Base-by-base conservation (phyloP, 2,888 invertebrate genomes). In the Clusia tigrina region DNA sequence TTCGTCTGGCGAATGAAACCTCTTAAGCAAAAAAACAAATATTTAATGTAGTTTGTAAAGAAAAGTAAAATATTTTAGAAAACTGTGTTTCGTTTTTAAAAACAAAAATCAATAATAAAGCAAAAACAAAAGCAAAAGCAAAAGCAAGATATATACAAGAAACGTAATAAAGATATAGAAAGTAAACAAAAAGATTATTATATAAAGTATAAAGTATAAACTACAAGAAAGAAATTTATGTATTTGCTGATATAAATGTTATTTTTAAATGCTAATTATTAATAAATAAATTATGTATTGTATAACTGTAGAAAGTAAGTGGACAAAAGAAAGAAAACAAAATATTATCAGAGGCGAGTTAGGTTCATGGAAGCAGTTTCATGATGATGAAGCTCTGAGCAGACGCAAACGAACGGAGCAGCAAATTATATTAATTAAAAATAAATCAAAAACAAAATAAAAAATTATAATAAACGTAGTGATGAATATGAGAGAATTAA, bases 61-160 rank as follows among this genome's bases (percentile, higher is more conserved):
- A 61, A 64, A 64, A 66, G 63, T 60, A 67, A 68, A 60, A n/a
- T 42, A 42, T 42, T 42, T 42, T 42, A 42, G 42, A 42, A 70
- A 70, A 65, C 60, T 68, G 66, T 71, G 68, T 71, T 73, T 71
- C 66, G 67, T 66, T 69, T 72, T 66, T 62, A 66, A 64, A 62
- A 63, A 62, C 38, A 67, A 63, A 62, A 64, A 63, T 60, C 52
- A 25, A 52, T 55, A 38, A 54, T 9, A 26, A 22, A 51, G 26
- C 54, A 51, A 46, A 53, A 6, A 42, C n/a, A 25, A 25, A 38
- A 42, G 0, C 37, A 62, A 54, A 42, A 56, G 15, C 62, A 55
- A 67, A 63, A 56, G 38, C 56, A 15, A 55, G 54, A 32, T 60
- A 51, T 54, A n/a, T 15, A 22, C 22, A 20, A 24, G 10, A 26